phyloP scores from a whole-genome alignment of 2,113 vertebrate genomes.

The Erythrolamprus reginae region DNA sequence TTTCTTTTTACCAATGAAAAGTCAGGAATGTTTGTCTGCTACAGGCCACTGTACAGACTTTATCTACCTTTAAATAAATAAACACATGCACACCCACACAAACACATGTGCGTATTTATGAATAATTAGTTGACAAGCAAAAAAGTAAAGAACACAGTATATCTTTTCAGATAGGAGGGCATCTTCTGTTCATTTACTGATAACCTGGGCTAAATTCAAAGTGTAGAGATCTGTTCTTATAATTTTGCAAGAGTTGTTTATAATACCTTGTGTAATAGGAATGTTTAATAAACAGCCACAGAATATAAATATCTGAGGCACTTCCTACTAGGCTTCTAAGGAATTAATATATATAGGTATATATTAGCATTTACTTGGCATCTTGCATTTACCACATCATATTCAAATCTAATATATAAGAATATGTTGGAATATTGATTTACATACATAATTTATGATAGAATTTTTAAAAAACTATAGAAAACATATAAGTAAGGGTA shows the following conservation, averaged over 20 bases:
- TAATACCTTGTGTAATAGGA: background rate
- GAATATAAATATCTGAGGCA: background rate
- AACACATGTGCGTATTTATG: background rate
- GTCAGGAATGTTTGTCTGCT: background rate
- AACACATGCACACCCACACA: background rate
- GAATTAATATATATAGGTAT: background rate
- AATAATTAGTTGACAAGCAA: background rate
- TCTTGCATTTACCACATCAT: background rate
- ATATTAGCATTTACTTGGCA: background rate
- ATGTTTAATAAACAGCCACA: background rate
- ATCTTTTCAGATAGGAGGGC: background rate
- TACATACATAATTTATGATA: background rate
- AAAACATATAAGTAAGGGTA: constrained; percentile 25
- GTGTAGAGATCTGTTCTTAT: background rate
- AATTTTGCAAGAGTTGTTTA: background rate
- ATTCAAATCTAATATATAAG: background rate
- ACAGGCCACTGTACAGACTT: background rate
- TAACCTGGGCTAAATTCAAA: background rate
- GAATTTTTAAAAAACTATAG: constrained; percentile 11
- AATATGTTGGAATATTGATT: background rate
- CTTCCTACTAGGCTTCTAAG: background rate
- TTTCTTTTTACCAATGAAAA: background rate
- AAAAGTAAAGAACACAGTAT: background rate
- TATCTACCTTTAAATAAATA: background rate
- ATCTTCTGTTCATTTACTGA: background rate